Conservation (phyloP, 1,140 invertebrate species). For the Piezodorus guildinii region DNA sequence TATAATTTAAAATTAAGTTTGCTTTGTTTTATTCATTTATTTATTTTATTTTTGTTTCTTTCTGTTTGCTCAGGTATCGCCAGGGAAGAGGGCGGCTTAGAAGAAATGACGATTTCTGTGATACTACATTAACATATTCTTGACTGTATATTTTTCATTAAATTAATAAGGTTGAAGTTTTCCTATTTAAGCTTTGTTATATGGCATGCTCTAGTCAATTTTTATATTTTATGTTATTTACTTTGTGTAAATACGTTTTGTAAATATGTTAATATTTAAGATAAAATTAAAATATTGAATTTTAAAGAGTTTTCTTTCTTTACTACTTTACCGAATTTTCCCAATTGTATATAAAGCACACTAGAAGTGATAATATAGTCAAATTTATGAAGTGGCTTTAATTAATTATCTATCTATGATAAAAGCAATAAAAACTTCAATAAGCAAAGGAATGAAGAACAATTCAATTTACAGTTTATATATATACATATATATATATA, state of each 20-base stretch:
- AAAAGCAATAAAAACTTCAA: no score
- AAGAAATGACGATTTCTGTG: constrained; percentile 11
- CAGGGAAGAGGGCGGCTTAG: background rate
- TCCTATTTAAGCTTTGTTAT: constrained; percentile 10
- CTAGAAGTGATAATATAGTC: no score
- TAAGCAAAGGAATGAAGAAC: no score
- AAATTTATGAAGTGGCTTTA: no score
- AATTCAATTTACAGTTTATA: no score
- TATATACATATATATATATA: no score
- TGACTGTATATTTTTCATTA: constrained; percentile 9
- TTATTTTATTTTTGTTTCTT: background rate
- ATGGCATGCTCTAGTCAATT: constrained; percentile 13
- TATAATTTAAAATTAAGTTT: no score
- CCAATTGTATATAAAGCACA: background rate
- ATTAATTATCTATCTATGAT: no score
- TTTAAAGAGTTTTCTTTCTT: background rate
- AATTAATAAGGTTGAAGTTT: background rate
- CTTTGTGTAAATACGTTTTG: constrained; percentile 8
- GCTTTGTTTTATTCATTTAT: background rate
- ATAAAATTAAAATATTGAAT: constrained; percentile 3
- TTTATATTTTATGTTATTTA: constrained; percentile 11
- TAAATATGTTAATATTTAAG: constrained; percentile 5
- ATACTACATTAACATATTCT: constrained; percentile 8
- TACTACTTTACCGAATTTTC: background rate
- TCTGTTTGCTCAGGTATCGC: constrained; percentile 3